Base-by-base conservation (phyloP, 1,140 invertebrate genomes). In the Rhynchophorus ferrugineus region DNA sequence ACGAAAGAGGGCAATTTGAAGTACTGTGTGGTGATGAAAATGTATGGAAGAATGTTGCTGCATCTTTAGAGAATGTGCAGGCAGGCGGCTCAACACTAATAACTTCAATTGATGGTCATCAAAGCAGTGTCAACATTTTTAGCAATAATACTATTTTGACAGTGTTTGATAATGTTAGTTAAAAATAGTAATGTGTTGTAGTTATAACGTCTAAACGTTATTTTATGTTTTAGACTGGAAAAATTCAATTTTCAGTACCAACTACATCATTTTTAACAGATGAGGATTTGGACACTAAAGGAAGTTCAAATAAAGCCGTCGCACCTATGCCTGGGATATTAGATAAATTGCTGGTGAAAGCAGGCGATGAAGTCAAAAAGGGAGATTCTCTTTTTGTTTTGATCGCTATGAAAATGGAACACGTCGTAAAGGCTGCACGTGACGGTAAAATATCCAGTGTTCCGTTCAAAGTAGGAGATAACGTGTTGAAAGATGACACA, bases 401-500 rank as follows among this genome's bases (percentile, higher is more conserved):
- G 64, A 91, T 95, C 52, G 96, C 96, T 6, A 99, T 99, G 96
- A 99, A 99, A 78, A 99, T 99, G 96, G 96, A 99, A 81, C 85
- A 95, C 70, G 81, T 94, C 1, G 83, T 97, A 2, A 84, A 85
- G 62, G 88, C 93, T 3, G 81, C 83, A 7, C 74, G 77, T 19
- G 78, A 84, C 65, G 91, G 87, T 29, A 77, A 75, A 2, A 78
- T 98, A 8, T 79, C 86, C 41, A 79, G 81, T 2, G 72, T 96
- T 34, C 73, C 82, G 0, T 84, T 80, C 62, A 79, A 82, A 48
- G 71, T 78, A 53, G 93, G 93, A 3, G 87, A 93, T 49, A 91
- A 83, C 57, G 85, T 97, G 6, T 70, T 79, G 1, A 96, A 95
- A 71, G 82, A 89, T 24, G 69, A 74, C 2, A 70, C 73, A 36